Evolutionary conservation across 2,797 vertebrate species (phyloP).

Genomic region (Poliocrania exsul): DNA sequence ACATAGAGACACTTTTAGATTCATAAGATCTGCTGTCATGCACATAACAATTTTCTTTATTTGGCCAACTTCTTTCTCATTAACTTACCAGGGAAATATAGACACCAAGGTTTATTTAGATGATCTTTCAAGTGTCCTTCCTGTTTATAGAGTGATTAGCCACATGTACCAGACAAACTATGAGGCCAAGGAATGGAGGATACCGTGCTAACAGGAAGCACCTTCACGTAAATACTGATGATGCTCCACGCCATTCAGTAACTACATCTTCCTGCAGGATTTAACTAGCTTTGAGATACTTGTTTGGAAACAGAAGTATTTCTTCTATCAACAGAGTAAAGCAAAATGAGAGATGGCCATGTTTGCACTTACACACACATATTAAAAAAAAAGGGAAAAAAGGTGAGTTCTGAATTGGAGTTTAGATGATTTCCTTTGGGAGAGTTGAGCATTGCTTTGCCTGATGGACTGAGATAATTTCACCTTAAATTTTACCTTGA

Average conservation of each 20-base stretch:
- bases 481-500: background rate
- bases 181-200: background rate
- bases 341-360: background rate
- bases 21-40: background rate
- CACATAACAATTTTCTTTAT: background rate
- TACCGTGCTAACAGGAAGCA: constrained; percentile 47
- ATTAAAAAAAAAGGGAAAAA: background rate
- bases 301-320: background rate
- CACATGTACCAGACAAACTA: constrained; percentile 5
- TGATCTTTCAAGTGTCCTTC: constrained; percentile 39
- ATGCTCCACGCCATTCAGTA: background rate
- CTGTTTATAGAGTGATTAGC: constrained; percentile 52
- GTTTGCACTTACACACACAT: background rate
- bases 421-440: background rate
- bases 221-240: constrained; percentile 17
- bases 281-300: background rate
- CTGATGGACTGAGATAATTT: background rate
- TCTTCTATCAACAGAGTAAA: background rate
- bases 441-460: background rate
- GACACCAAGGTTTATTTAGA: constrained; percentile 51
- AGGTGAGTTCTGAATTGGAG: background rate
- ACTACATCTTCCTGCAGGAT: background rate
- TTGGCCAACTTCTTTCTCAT: background rate
- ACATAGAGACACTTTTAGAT: background rate
- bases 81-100: constrained; percentile 24